Conservation (phyloP, 2,888 invertebrate genomes). For the Eueremaeus valkanovi region DNA sequence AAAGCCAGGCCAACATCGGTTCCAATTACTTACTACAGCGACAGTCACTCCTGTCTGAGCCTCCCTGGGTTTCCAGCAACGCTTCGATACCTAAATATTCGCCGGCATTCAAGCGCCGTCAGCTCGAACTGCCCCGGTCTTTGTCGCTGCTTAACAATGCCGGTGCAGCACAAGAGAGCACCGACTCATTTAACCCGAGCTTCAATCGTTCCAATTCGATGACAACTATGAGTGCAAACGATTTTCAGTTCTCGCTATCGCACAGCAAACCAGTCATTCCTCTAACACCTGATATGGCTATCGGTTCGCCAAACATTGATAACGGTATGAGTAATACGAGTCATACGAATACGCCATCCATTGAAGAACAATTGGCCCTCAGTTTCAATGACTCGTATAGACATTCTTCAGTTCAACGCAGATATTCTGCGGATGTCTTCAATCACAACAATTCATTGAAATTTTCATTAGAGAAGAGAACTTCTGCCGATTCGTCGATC, state of each 20-base stretch:
- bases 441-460: not conserved
- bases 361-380: conserved; percentile 20
- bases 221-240: conserved; percentile 13
- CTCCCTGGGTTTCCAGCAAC: conserved; percentile 48
- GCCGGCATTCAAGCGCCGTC: conserved; percentile 73
- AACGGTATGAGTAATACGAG: no score
- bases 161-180: not conserved
- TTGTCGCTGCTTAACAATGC: conserved; percentile 7
- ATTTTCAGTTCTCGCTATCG: conserved; percentile 47
- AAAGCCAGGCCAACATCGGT: conserved; percentile 3
- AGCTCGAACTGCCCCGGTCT: conserved; percentile 52
- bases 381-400: not conserved
- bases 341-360: not conserved
- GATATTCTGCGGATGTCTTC: conserved; percentile 20
- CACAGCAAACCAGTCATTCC: conserved; percentile 49
- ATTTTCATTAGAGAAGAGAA: conserved; percentile 21
- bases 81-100: conserved; percentile 67
- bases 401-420: conserved; percentile 10
- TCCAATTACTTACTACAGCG: conserved; percentile 1
- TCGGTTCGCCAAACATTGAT: conserved; percentile 37
- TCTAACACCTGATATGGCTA: conserved; percentile 44
- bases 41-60: conserved; percentile 42
- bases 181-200: conserved; percentile 8
- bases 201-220: conserved; percentile 1
- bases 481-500: not conserved